Evolutionary conservation across 2,113 vertebrate species (phyloP).

Genomic region (Oenanthe oenanthe): DNA sequence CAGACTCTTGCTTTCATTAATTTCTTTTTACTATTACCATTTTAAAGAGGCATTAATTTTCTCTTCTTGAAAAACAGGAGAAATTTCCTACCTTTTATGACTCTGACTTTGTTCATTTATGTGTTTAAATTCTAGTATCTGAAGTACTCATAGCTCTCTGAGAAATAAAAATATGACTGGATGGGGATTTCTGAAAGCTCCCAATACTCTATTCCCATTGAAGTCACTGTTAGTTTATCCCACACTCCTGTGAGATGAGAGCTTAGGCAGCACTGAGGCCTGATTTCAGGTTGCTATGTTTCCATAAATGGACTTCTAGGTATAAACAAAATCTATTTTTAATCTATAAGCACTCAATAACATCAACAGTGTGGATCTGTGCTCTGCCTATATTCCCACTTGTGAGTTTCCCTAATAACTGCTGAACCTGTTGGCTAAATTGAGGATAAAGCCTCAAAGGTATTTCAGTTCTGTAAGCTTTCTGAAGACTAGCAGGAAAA

Average conservation of each 20-base stretch:
- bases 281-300: neutral
- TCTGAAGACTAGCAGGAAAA: neutral
- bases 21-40: neutral
- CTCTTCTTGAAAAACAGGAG: neutral
- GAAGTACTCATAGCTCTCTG: neutral
- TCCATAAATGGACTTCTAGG: neutral
- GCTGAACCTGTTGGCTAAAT: slow-evolving; percentile 13
- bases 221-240: neutral
- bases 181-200: slow-evolving; percentile 26
- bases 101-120: neutral
- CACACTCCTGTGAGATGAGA: neutral
- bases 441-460: slow-evolving; percentile 41
- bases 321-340: slow-evolving; percentile 25
- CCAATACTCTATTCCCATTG: neutral
- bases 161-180: slow-evolving; percentile 5
- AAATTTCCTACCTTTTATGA: neutral
- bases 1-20: neutral
- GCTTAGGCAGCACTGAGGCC: neutral
- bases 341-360: slow-evolving; percentile 1
- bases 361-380: neutral
- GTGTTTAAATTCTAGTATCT: neutral
- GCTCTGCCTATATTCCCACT: neutral
- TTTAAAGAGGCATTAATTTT: neutral
- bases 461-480: slow-evolving; percentile 11
- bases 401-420: slow-evolving; percentile 24